Conservation (phyloP, 1,140 invertebrate genomes). For the Calosoma granatense region DNA sequence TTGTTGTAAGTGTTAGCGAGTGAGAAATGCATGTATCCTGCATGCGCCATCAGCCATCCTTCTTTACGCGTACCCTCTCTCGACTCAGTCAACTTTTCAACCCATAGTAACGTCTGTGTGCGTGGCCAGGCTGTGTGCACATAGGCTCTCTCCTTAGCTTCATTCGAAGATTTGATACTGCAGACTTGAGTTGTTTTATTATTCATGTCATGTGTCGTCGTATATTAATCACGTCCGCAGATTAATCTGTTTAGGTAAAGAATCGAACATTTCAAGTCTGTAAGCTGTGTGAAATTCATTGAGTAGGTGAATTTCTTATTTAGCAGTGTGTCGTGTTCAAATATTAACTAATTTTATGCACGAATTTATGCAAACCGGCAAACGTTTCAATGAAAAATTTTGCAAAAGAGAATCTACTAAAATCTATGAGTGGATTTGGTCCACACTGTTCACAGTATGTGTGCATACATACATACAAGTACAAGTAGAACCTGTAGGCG, state of each 20-base stretch:
- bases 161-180: too few relatives aligned
- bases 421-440: not conserved
- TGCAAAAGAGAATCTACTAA: not conserved
- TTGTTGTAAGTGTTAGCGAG: slow-evolving; percentile 7
- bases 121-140: slow-evolving; percentile 56
- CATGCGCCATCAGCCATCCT: slow-evolving; percentile 3
- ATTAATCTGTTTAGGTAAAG: too few relatives aligned
- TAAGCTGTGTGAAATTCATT: not conserved
- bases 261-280: not conserved
- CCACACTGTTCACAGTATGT: not conserved
- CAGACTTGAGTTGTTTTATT: too few relatives aligned
- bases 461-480: not conserved
- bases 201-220: too few relatives aligned
- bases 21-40: slow-evolving; percentile 5
- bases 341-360: slow-evolving; percentile 2
- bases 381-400: not conserved
- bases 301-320: not conserved
- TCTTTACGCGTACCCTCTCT: not conserved
- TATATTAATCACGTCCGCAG: too few relatives aligned
- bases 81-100: slow-evolving; percentile 11
- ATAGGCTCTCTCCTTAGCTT: slow-evolving; percentile 24
- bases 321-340: not conserved
- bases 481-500: not conserved
- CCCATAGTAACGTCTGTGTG: slow-evolving; percentile 34
- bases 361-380: slow-evolving; percentile 1